Evolutionary conservation across 2,888 invertebrate genomes (phyloP).

Genomic region (Imbricaverruca yamaguchii): DNA sequence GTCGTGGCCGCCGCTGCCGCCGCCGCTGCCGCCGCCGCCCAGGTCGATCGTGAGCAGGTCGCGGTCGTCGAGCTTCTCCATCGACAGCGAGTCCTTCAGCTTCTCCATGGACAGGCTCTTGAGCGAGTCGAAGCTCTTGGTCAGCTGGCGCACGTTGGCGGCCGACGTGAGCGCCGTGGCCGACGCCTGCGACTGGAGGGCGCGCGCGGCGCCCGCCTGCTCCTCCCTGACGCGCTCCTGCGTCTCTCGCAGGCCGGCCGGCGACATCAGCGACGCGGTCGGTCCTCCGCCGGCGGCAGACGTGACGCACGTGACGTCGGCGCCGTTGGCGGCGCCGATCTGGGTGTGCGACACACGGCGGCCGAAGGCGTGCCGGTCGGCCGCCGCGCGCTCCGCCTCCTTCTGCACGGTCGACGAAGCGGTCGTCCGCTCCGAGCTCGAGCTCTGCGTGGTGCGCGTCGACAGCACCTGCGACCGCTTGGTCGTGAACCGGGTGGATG

Average conservation of each 20-base stretch:
- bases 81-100: conserved; percentile 17
- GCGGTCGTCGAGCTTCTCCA: conserved; percentile 8
- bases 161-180: neutral
- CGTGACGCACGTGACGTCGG: conserved; percentile 1
- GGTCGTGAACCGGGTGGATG: neutral
- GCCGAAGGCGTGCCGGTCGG: neutral
- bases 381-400: neutral
- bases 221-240: neutral
- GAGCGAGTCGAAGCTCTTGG: conserved; percentile 15
- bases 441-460: neutral
- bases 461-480: conserved; percentile 2
- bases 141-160: conserved; percentile 6
- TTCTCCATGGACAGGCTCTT: conserved; percentile 14
- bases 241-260: neutral
- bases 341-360: conserved; percentile 14
- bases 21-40: neutral
- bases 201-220: neutral
- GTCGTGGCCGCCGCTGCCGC: neutral
- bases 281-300: neutral
- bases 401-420: neutral
- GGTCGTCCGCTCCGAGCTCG: neutral
- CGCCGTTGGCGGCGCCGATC: conserved; percentile 1
- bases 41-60: neutral
- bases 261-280: neutral
- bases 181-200: conserved; percentile 1